These are phyloP conservation scores for Gisinianus flammeolus DNA, from an alignment of 2,888 invertebrate genomes.

Conservation along the genomic window DNA sequence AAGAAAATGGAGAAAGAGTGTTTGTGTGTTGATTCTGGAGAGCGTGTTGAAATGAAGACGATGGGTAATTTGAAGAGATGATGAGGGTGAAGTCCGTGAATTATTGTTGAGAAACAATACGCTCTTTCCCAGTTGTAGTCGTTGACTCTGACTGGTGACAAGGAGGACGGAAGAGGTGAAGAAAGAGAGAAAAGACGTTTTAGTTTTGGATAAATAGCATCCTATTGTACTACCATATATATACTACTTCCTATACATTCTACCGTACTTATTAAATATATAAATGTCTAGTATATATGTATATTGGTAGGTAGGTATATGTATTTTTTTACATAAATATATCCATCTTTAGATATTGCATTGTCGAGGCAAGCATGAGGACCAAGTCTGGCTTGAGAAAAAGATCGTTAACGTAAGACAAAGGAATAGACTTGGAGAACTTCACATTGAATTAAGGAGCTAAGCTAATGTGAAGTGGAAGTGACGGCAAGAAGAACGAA, in stretches of 20 bases:
- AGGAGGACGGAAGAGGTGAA: conserved; percentile 3
- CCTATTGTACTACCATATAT: not conserved
- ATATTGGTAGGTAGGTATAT: too few relatives aligned
- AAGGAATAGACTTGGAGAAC: not conserved
- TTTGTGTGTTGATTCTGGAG: conserved; percentile 10
- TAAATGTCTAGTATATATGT: too few relatives aligned
- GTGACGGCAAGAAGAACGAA: not conserved
- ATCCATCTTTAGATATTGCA: too few relatives aligned
- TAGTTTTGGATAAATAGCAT: conserved; percentile 5
- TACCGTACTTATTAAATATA: too few relatives aligned
- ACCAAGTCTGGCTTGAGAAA: not conserved
- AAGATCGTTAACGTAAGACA: conserved; percentile 12
- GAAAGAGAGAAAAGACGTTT: conserved; percentile 3
- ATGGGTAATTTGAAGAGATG: conserved; percentile 23
- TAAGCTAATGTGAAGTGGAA: conserved; percentile 12
- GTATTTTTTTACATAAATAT: too few relatives aligned
- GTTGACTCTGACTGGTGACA: not conserved
- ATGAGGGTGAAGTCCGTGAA: conserved; percentile 7
- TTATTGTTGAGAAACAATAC: conserved; percentile 7
- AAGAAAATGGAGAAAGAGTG: conserved; percentile 4
- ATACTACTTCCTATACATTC: too few relatives aligned
- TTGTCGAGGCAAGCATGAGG: too few relatives aligned
- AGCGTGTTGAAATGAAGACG: conserved; percentile 15
- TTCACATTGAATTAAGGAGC: conserved; percentile 9
- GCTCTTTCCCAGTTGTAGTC: not conserved